Evolutionary conservation across 2,888 invertebrate species (phyloP), one percentile per base, ranked within the genome.

Genomic region (Perithous albicinctus): DNA sequence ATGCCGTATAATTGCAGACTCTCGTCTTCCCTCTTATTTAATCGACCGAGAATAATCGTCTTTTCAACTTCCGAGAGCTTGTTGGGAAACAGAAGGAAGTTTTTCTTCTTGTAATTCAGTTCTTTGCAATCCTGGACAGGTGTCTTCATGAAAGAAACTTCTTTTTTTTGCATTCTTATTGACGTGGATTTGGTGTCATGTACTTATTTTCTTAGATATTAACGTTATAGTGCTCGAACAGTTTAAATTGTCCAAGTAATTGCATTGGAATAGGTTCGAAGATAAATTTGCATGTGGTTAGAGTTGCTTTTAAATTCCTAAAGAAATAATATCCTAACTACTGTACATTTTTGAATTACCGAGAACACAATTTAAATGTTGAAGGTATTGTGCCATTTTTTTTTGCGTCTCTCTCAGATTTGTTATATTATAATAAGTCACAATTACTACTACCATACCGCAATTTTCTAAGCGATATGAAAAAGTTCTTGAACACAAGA

Each of bases 1-100:
- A 41, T 18, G 43, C 18, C 15, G 0, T 64, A 70, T 18, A 29
- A 10, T 26, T 18, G 29, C n/a, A 1, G 10, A 26, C 23, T 26
- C 56, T 43, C 20, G 10, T n/a, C 5, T 61, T 72, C 18, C 23
- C 38, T 41, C n/a, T 15, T 20, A 48, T n/a, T 64, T 6, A 51
- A 54, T 35, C 3, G 18, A 18, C 54, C 59, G 10, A 35, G 15
- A 35, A 23, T n/a, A 29, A 7, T 18, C n/a, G 0, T 10, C 12
- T 10, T 41, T n/a, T 41, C 12, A 46, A 18, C 7, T 15, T 4
- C 7, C 46, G 46, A 46, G 18, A 2, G n/a, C 41, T 2, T 10
- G 3, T 3, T 12, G 12, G n/a, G n/a, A 4, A 43, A n/a, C 5
- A 0, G 5, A 43, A 0, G 43, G 1, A 5, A 43, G 15, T 15